phyloP scores from a whole-genome alignment of 2,113 vertebrate genomes.

The Toxostoma redivivum region DNA sequence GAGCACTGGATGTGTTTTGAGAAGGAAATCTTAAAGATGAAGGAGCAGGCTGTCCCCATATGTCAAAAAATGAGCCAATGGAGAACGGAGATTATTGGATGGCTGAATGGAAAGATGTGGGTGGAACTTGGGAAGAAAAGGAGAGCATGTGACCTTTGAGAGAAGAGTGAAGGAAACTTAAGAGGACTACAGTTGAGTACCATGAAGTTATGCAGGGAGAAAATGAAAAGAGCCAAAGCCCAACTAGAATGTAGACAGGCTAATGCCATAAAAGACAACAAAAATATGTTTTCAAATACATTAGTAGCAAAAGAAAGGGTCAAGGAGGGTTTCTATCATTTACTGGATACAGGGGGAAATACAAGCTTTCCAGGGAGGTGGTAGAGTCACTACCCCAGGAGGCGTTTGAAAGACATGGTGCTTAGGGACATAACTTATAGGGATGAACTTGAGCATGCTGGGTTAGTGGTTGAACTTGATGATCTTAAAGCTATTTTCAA shows the following conservation, averaged over 20 bases:
- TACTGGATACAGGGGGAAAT: background rate
- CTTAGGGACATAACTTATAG: background rate
- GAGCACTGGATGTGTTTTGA: background rate
- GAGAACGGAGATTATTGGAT: fast-evolving
- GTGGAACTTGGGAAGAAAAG: background rate
- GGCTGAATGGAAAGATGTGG: background rate
- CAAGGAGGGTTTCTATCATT: background rate
- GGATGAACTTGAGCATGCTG: background rate
- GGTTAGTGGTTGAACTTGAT: background rate
- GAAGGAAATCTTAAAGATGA: background rate
- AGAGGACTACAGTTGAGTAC: background rate
- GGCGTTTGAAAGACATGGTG: background rate
- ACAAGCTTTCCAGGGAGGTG: background rate
- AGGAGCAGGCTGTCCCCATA: background rate
- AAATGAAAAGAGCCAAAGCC: background rate
- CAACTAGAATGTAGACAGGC: background rate
- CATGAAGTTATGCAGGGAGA: background rate
- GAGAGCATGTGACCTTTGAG: background rate
- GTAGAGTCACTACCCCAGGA: background rate
- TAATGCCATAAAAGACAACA: background rate
- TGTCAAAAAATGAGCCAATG: fast-evolving
- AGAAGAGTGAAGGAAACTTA: background rate
- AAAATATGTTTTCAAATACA: background rate
- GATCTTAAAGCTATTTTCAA: background rate
- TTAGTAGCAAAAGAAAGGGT: background rate